Evolutionary conservation across 92 coral and sea anemone genomes (phyloP).

Genomic region (Zoanthus sansibaricus): DNA sequence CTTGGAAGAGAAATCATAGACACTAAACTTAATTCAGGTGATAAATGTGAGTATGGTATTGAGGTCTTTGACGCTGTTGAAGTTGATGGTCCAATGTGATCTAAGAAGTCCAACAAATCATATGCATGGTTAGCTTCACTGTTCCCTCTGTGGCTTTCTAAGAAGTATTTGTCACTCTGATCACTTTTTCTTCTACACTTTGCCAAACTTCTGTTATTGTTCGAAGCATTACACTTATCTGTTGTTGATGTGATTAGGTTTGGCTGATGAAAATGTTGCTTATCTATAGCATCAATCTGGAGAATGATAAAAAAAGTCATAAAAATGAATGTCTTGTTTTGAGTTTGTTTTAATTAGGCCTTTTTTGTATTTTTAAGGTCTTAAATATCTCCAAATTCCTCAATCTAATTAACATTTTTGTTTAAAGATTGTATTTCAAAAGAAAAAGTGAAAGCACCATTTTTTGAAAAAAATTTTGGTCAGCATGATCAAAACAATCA

Average conservation of each 20-base stretch:
- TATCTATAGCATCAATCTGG: constrained; percentile 1
- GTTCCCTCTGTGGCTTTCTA: constrained; percentile 10
- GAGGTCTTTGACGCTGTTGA: background rate
- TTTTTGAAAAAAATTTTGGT: too few species aligned
- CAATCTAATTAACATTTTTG: too few species aligned
- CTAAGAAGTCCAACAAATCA: constrained; percentile 68
- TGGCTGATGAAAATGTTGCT: constrained; percentile 21
- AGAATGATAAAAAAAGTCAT: background rate
- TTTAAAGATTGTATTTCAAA: too few species aligned
- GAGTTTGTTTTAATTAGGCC: too few species aligned
- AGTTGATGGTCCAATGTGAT: constrained; percentile 42
- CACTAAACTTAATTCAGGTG: constrained; percentile 35
- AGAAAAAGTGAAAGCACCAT: too few species aligned
- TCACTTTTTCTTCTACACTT: background rate
- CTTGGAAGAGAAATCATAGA: constrained; percentile 71
- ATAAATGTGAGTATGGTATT: background rate
- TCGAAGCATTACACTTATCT: background rate
- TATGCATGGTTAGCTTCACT: constrained; percentile 37
- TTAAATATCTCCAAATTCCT: too few species aligned
- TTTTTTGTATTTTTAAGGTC: too few species aligned
- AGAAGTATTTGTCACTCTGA: background rate
- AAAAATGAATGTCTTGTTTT: too few species aligned
- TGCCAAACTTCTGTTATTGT: constrained; percentile 2
- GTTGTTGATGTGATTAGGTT: background rate
- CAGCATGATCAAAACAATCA: background rate